Percentiles rank a stretch among this genome's conserved stretches.
These are phyloP conservation scores for Suncus etruscus DNA, from an alignment of 2,113 vertebrate genomes.

Conservation along the genomic window DNA sequence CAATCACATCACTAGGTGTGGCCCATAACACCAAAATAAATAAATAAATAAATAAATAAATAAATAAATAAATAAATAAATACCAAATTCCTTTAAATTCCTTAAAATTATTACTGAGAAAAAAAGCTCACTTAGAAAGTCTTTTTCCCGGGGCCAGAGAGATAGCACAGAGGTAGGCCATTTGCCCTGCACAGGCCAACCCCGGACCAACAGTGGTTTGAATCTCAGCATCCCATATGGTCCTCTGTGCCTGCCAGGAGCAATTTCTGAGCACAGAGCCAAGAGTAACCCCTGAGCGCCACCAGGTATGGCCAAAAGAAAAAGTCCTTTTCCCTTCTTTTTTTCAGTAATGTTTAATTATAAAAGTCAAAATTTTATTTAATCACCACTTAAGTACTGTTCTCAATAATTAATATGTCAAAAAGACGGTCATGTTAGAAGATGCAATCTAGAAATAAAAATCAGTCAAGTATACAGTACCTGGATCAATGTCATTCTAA, in stretches of 20 bases:
- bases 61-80: no score
- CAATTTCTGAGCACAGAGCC: no score
- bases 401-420: background rate
- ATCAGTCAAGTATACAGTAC: slow-evolving; percentile 32
- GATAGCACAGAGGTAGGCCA: no score
- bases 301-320: background rate
- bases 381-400: slow-evolving; percentile 10
- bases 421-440: slow-evolving; percentile 21
- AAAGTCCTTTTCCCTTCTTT: background rate
- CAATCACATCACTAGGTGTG: no score
- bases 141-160: background rate
- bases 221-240: no score
- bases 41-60: no score
- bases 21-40: no score
- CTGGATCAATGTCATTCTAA: slow-evolving; percentile 15
- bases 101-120: slow-evolving; percentile 31
- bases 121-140: slow-evolving; percentile 25
- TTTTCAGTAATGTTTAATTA: background rate
- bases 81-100: slow-evolving; percentile 54
- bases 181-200: no score
- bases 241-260: no score
- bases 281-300: no score
- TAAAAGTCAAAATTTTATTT: slow-evolving; percentile 18
- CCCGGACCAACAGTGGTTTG: no score
- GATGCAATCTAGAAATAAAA: slow-evolving; percentile 30